phyloP scores from a whole-genome alignment of 2,797 vertebrate genomes.

The Lepus townsendii region DNA sequence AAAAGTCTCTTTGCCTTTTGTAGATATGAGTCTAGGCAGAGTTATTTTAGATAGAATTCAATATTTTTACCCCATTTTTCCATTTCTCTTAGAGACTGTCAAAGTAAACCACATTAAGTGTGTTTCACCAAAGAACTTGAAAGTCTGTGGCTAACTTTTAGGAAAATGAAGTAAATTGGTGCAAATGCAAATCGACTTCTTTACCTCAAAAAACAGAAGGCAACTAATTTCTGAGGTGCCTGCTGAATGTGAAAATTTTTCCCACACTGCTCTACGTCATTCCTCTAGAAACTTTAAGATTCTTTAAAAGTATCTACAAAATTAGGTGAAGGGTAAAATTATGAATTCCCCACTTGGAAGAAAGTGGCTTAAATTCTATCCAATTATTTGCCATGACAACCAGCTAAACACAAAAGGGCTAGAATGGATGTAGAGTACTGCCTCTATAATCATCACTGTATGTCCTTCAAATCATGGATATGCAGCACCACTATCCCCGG shows the following conservation, averaged over 20 bases:
- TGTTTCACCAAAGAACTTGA: background rate
- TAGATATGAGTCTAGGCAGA: background rate
- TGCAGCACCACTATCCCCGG: conserved; percentile 92
- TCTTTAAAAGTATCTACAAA: conserved; percentile 93
- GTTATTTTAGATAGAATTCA: background rate
- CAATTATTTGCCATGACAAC: conserved; percentile 98
- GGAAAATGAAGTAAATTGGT: background rate
- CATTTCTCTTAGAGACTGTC: conserved; percentile 9
- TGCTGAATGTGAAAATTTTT: conserved; percentile 73
- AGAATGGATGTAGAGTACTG: conserved; percentile 92
- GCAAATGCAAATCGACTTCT: conserved; percentile 47
- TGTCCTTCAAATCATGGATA: conserved; percentile 95
- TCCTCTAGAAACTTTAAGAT: conserved; percentile 90
- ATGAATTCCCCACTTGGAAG: conserved; percentile 95
- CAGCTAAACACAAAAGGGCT: conserved; percentile 94
- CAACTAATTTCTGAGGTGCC: conserved; percentile 39
- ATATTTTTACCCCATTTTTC: background rate
- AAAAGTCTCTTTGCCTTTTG: background rate
- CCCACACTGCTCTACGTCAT: conserved; percentile 84
- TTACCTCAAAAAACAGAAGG: conserved; percentile 48
- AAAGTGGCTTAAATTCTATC: conserved; percentile 97
- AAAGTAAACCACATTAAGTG: background rate
- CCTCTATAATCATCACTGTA: conserved; percentile 93
- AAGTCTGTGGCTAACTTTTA: background rate
- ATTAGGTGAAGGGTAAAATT: conserved; percentile 93